Conservation (phyloP, 2,888 invertebrate genomes). For the Ormia ochracea region DNA sequence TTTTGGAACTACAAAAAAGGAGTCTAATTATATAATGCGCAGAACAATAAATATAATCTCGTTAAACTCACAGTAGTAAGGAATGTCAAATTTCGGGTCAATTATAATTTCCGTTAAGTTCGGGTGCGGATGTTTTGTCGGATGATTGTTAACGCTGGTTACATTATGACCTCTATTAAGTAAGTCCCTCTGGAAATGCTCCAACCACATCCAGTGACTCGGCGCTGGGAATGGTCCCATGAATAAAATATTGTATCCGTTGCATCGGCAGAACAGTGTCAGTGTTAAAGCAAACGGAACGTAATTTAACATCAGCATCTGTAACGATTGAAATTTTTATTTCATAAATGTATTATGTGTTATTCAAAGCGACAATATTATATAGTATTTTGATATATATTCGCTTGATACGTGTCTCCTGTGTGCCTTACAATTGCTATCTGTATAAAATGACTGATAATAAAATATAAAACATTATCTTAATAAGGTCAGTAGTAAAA, state of each 20-base stretch:
- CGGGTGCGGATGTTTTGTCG: slow-evolving; percentile 73
- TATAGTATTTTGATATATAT: neutral
- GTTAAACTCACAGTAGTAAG: slow-evolving; percentile 72
- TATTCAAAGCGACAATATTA: neutral
- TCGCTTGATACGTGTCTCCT: neutral
- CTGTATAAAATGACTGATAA: neutral
- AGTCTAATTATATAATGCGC: neutral
- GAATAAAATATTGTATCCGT: slow-evolving; percentile 71
- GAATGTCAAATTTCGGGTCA: slow-evolving; percentile 74
- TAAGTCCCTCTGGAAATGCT: slow-evolving; percentile 73
- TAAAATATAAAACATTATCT: neutral
- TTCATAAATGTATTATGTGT: neutral
- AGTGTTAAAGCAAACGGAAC: slow-evolving; percentile 33
- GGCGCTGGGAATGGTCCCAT: slow-evolving; percentile 76
- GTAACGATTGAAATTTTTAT: neutral
- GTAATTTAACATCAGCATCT: slow-evolving; percentile 64
- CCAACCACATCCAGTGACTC: slow-evolving; percentile 77
- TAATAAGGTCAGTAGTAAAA: neutral
- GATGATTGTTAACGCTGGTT: slow-evolving; percentile 73
- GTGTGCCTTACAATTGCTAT: no score
- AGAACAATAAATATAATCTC: neutral
- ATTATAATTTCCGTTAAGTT: slow-evolving; percentile 77
- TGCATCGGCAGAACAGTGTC: slow-evolving; percentile 20
- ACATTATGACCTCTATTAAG: slow-evolving; percentile 77
- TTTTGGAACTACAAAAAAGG: slow-evolving; percentile 70